Percentiles rank a stretch among this genome's conserved stretches.
phyloP scores from a whole-genome alignment of 1,140 invertebrate species.

The Drosophila elegans region DNA sequence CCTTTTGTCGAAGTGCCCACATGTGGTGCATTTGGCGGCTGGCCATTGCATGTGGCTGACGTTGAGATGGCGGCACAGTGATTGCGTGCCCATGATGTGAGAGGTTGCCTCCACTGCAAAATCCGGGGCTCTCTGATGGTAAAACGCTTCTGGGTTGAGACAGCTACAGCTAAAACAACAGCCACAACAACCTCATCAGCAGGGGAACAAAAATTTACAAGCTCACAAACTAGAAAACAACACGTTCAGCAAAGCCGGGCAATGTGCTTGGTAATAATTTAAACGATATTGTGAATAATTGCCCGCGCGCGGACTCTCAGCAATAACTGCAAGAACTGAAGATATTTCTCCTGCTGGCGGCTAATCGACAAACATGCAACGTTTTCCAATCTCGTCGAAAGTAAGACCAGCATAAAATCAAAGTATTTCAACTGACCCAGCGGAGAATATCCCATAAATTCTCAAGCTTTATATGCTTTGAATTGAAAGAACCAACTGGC shows the following conservation, averaged over 20 bases:
- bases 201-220: slow-evolving; percentile 52
- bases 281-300: slow-evolving; percentile 56
- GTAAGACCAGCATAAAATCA: slow-evolving; percentile 22
- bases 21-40: slow-evolving; percentile 34
- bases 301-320: slow-evolving; percentile 10
- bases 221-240: slow-evolving; percentile 52
- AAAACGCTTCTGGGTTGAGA: slow-evolving; percentile 58
- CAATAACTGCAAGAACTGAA: slow-evolving; percentile 2
- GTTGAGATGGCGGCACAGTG: slow-evolving; percentile 32
- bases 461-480: slow-evolving; percentile 14
- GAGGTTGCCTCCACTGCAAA: slow-evolving; percentile 3
- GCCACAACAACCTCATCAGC: slow-evolving; percentile 42
- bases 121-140: slow-evolving; percentile 21
- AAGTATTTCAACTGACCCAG: slow-evolving; percentile 12
- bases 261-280: slow-evolving; percentile 37
- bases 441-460: slow-evolving; percentile 38
- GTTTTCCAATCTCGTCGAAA: slow-evolving; percentile 23
- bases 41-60: slow-evolving; percentile 25
- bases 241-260: slow-evolving; percentile 26
- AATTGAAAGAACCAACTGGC: slow-evolving; percentile 2
- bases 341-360: slow-evolving; percentile 40
- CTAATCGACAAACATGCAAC: slow-evolving; percentile 45
- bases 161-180: slow-evolving; percentile 23
- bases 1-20: slow-evolving; percentile 27
- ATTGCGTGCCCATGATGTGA: slow-evolving; percentile 48